phyloP scores from a whole-genome alignment of 2,888 invertebrate species.

The Myopa tessellatipennis region DNA sequence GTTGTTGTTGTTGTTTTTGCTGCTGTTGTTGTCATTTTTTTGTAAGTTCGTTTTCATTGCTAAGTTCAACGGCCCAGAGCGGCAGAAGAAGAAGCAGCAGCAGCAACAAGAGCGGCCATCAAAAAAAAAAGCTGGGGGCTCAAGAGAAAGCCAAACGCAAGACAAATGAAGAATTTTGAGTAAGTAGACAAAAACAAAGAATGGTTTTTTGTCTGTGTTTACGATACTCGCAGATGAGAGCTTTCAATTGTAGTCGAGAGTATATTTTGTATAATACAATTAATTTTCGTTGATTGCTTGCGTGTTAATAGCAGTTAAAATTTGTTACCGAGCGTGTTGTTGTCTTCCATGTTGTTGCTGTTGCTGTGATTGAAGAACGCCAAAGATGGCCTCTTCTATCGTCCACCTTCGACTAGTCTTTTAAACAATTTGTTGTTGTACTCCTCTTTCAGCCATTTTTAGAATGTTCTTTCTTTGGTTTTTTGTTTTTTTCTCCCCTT shows the following conservation, averaged over 20 bases:
- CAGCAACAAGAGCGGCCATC: constrained; percentile 9
- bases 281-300: constrained; percentile 27
- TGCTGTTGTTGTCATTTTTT: constrained; percentile 48
- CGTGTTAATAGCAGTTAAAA: constrained; percentile 19
- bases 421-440: constrained; percentile 40
- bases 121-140: neutral
- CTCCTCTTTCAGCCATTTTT: constrained; percentile 43
- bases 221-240: neutral
- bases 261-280: constrained; percentile 6
- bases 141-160: constrained; percentile 14
- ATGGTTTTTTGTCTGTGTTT: neutral
- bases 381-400: neutral
- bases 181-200: neutral
- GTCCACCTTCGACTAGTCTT: neutral
- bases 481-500: neutral
- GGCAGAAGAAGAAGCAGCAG: constrained; percentile 3
- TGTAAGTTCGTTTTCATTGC: constrained; percentile 66
- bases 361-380: neutral
- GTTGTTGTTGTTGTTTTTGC: constrained; percentile 43
- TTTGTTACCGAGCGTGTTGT: constrained; percentile 11
- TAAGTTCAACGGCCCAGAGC: constrained; percentile 60
- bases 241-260: constrained; percentile 11
- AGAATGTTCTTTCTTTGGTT: neutral
- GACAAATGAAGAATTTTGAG: neutral
- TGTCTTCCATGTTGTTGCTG: neutral